Evolutionary conservation across 2,888 invertebrate species (phyloP).

Genomic region (Busseola fusca): DNA sequence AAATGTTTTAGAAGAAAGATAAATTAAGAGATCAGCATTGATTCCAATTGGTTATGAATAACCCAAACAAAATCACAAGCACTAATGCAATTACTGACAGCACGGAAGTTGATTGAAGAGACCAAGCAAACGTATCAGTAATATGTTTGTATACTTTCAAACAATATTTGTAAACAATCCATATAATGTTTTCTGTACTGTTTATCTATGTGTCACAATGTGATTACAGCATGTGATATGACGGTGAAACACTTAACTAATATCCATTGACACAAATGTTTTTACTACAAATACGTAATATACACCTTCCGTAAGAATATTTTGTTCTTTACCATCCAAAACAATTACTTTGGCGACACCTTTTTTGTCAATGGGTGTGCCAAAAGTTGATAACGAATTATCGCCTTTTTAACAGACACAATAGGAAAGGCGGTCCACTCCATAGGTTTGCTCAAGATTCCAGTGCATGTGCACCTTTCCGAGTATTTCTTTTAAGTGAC

Average conservation of each 20-base stretch:
- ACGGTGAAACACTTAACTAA: slow-evolving; percentile 54
- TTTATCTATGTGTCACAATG: slow-evolving; percentile 54
- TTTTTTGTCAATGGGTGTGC: slow-evolving; percentile 15
- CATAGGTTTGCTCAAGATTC: not conserved
- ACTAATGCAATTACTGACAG: slow-evolving; percentile 11
- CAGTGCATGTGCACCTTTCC: not conserved
- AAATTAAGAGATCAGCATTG: not conserved
- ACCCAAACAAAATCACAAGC: not conserved
- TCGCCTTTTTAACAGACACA: not conserved
- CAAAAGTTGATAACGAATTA: not conserved
- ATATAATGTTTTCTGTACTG: slow-evolving; percentile 4
- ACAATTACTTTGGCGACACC: not conserved
- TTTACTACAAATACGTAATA: slow-evolving; percentile 18
- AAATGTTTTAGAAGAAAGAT: not conserved
- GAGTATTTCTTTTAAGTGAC: slow-evolving; percentile 1
- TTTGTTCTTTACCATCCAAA: slow-evolving; percentile 22
- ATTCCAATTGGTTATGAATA: not conserved
- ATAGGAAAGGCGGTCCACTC: not conserved
- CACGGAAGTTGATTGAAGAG: slow-evolving; percentile 14
- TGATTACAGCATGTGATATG: slow-evolving; percentile 45
- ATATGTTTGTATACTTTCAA: slow-evolving; percentile 22
- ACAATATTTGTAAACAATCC: slow-evolving; percentile 25
- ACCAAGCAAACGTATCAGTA: slow-evolving; percentile 13
- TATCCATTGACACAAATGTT: slow-evolving; percentile 55
- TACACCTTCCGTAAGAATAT: slow-evolving; percentile 23